Base-by-base conservation (phyloP, 2,888 invertebrate genomes). In the Drosophila picticornis region DNA sequence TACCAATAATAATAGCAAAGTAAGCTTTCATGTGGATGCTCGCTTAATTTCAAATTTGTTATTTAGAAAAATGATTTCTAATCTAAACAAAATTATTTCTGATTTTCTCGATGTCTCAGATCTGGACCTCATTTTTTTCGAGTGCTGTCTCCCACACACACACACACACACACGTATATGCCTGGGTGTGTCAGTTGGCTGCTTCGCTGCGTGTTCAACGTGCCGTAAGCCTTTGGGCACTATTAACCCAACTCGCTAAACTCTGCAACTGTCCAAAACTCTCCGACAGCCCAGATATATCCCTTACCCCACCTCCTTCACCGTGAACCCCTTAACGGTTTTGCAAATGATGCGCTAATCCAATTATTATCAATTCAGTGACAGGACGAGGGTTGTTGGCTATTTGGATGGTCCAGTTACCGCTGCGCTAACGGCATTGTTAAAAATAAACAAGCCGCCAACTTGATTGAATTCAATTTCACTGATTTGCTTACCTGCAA, bases 301-400 rank as follows among this genome's bases (percentile, higher is more conserved):
- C 19, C 36, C 25, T 16, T 46, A 9, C 48, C 31, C 38, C 11
- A 5, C 34, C 48, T 16, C 62, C 51, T 32, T n/a, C n/a, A 29
- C 6, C 9, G 13, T 19, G 11, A 38, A 50, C 46, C 67, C 52
- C 31, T 59, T 29, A 22, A 32, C 69, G 51, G 51, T 29, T 46
- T 68, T 62, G 52, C 61, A 80, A 83, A 78, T 80, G 80, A 79
- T 84, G 84, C 81, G 81, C 88, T 91, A 91, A 91, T 91, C 91
- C 91, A 91, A 91, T 91, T 91, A 91, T 91, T 88, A 89, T 90
- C 91, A 90, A 90, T 90, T 91, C 89, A 91, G 79, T 90, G 90
- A 83, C 84, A 90, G 87, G 72, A 73, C 73, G 68, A 77, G 71
- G 58, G 77, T 62, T 65, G 71, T n/a, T 38, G 60, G 22, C 53